phyloP scores from a whole-genome alignment of 2,113 vertebrate species.

The Phrynosoma platyrhinos region DNA sequence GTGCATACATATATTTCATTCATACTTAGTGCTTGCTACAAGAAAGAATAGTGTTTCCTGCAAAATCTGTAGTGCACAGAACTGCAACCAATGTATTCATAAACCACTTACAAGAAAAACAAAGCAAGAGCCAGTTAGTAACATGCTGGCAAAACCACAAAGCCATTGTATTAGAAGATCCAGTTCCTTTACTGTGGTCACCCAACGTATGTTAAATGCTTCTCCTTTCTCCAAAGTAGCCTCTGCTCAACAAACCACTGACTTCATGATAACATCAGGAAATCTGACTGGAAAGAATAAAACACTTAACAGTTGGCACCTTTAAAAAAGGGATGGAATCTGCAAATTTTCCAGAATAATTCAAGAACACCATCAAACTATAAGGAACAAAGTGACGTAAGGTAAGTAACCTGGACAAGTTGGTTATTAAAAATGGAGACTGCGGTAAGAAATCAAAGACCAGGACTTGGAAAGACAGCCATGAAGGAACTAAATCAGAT shows the following conservation, averaged over 20 bases:
- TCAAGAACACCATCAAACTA: too few species aligned
- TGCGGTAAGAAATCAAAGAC: too few species aligned
- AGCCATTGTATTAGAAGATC: conserved; percentile 55
- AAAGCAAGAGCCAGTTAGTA: conserved; percentile 46
- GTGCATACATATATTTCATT: background rate
- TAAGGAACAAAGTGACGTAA: background rate
- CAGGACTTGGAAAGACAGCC: too few species aligned
- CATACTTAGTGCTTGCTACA: too few species aligned
- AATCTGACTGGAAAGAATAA: conserved; percentile 10
- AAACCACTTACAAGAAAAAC: background rate
- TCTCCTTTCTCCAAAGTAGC: conserved; percentile 55
- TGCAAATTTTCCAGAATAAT: background rate
- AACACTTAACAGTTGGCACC: too few species aligned
- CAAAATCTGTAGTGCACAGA: too few species aligned
- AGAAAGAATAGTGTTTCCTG: background rate
- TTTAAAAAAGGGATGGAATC: background rate
- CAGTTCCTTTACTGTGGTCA: conserved; percentile 41
- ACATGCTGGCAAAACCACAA: conserved; percentile 55
- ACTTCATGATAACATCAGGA: conserved; percentile 45
- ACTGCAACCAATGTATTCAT: conserved; percentile 32
- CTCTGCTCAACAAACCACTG: conserved; percentile 55
- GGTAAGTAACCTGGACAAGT: background rate
- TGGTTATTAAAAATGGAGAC: too few species aligned
- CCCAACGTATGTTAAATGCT: conserved; percentile 50
- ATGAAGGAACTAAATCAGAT: too few species aligned